Percentiles rank a stretch among this genome's conserved stretches.
Evolutionary conservation across 2,888 invertebrate species (phyloP).

Genomic region (Aspidapion aeneum): DNA sequence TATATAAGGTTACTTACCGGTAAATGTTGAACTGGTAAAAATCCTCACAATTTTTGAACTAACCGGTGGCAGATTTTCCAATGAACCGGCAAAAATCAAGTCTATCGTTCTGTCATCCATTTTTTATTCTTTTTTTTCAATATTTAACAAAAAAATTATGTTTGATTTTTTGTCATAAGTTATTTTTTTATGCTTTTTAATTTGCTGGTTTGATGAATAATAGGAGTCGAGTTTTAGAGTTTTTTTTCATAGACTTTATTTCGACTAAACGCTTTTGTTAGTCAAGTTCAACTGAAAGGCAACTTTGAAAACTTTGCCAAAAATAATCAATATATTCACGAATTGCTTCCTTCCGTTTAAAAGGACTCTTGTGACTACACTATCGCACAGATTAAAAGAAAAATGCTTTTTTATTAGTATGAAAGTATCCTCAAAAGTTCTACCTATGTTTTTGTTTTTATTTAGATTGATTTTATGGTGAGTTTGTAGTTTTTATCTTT

Average conservation of each 20-base stretch:
- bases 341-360: neutral
- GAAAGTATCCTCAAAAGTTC: too few species aligned
- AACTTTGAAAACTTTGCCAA: neutral
- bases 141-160: neutral
- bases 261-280: neutral
- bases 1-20: slow-evolving; percentile 81
- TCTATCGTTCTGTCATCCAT: slow-evolving; percentile 93
- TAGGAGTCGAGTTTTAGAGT: neutral
- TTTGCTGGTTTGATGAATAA: neutral
- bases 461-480: too few species aligned
- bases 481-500: too few species aligned
- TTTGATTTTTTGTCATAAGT: neutral
- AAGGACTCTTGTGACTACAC: neutral
- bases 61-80: slow-evolving; percentile 87
- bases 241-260: neutral
- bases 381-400: too few species aligned
- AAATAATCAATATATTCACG: neutral
- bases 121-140: slow-evolving; percentile 5
- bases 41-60: slow-evolving; percentile 98
- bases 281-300: neutral
- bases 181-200: slow-evolving; percentile 1
- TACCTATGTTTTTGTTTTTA: too few species aligned
- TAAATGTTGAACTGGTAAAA: slow-evolving; percentile 97
- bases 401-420: too few species aligned
- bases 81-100: slow-evolving; percentile 83